A percentile compares a stretch with the other conserved stretches of the same genome.
These are phyloP conservation scores for Drosophila mettleri DNA, from an alignment of 2,888 invertebrate genomes.

Conservation along the genomic window DNA sequence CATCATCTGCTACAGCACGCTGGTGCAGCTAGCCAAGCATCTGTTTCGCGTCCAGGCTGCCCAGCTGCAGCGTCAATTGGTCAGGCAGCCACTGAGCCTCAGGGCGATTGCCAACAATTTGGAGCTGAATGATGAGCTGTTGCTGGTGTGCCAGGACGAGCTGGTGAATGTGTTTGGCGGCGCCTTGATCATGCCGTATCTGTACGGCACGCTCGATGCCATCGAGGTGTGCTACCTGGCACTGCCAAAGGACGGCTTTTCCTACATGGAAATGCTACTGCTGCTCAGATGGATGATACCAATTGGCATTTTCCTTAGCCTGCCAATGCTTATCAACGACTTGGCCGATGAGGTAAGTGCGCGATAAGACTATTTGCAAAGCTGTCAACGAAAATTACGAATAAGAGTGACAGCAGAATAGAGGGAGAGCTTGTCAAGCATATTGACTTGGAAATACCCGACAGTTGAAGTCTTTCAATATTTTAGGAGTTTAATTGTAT, in stretches of 20 bases:
- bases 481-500: too few relatives aligned
- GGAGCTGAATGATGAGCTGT: slow-evolving; percentile 40
- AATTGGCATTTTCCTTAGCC: slow-evolving; percentile 30
- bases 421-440: too few relatives aligned
- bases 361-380: neutral
- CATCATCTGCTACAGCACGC: slow-evolving; percentile 45
- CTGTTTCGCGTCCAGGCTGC: slow-evolving; percentile 33
- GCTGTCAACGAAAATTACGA: neutral
- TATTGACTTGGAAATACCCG: neutral
- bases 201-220: slow-evolving; percentile 39
- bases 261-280: slow-evolving; percentile 1
- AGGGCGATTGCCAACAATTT: slow-evolving; percentile 23
- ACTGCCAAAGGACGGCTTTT: slow-evolving; percentile 10
- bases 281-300: slow-evolving; percentile 56
- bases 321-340: slow-evolving; percentile 54
- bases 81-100: neutral
- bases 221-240: slow-evolving; percentile 28
- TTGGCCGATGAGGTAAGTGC: slow-evolving; percentile 62
- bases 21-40: slow-evolving; percentile 30
- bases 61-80: slow-evolving; percentile 4
- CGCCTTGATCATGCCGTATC: slow-evolving; percentile 36
- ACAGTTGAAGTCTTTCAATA: too few relatives aligned
- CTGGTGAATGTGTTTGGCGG: slow-evolving; percentile 41
- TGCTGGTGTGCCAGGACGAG: slow-evolving; percentile 38
- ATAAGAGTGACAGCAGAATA: neutral